These are phyloP conservation scores for Agriopis leucophaearia DNA, from an alignment of 2,888 invertebrate species.

Conservation along the genomic window DNA sequence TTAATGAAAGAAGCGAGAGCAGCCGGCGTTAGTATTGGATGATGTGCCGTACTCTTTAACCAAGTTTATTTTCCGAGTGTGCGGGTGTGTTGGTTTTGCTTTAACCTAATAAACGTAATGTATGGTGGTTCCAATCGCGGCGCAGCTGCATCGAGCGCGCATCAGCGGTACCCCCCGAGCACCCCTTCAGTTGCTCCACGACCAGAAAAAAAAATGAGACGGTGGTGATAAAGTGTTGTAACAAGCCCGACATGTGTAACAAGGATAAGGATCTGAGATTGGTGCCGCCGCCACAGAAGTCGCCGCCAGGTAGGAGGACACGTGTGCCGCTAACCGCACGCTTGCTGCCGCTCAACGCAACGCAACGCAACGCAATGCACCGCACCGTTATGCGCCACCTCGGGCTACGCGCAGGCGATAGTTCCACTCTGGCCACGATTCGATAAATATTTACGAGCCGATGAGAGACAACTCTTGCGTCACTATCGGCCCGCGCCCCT, in stretches of 20 bases:
- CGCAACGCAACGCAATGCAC: constrained; percentile 12
- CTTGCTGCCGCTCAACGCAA: constrained; percentile 46
- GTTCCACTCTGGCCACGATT: constrained; percentile 12
- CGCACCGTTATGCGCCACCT: too few species aligned
- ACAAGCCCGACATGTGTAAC: constrained; percentile 91
- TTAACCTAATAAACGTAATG: constrained; percentile 87
- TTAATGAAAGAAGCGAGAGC: constrained; percentile 70
- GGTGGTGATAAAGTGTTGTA: constrained; percentile 94
- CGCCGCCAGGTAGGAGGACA: constrained; percentile 88
- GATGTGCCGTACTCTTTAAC: constrained; percentile 79
- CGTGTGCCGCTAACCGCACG: constrained; percentile 59
- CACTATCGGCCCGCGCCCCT: constrained; percentile 32
- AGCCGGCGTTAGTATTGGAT: constrained; percentile 67
- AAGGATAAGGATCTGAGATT: constrained; percentile 89
- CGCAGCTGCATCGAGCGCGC: constrained; percentile 92
- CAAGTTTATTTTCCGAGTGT: constrained; percentile 81
- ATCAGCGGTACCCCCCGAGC: constrained; percentile 91
- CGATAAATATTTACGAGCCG: constrained; percentile 26
- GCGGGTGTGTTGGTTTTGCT: constrained; percentile 85
- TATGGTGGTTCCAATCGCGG: constrained; percentile 84
- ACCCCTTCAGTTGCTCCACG: constrained; percentile 93
- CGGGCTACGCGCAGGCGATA: constrained; percentile 26
- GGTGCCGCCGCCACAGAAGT: constrained; percentile 88
- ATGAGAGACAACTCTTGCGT: constrained; percentile 39
- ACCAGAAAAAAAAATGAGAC: constrained; percentile 91